These are phyloP conservation scores for Disparrhopalites patrizii DNA, from an alignment of 2,888 invertebrate species.

Conservation along the genomic window DNA sequence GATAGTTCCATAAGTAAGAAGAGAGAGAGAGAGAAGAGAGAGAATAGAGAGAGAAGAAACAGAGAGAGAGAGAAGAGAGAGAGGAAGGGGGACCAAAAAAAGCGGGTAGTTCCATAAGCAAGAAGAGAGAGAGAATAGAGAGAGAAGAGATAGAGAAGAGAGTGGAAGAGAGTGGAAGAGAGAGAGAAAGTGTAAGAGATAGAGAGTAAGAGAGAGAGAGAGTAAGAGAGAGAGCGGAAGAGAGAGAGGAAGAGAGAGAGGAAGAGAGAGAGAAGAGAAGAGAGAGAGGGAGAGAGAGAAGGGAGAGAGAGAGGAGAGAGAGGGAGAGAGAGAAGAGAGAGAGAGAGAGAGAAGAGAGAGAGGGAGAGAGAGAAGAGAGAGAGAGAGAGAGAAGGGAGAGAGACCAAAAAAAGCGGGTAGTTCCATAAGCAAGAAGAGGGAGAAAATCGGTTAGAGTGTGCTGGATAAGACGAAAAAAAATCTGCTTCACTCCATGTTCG, in stretches of 20 bases:
- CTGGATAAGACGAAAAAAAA: too few relatives aligned
- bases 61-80: too few relatives aligned
- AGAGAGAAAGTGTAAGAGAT: too few relatives aligned
- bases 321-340: neutral
- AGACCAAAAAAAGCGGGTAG: neutral
- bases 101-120: too few relatives aligned
- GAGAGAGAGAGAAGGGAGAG: neutral
- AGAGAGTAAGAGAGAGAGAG: too few relatives aligned
- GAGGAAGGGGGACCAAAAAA: too few relatives aligned
- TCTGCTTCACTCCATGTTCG: conserved; percentile 21
- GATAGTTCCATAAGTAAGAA: neutral
- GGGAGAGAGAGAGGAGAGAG: neutral
- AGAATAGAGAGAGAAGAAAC: too few relatives aligned
- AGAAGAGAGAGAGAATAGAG: too few relatives aligned
- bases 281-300: neutral
- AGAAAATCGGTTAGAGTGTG: neutral
- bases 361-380: neutral
- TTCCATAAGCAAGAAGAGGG: too few relatives aligned
- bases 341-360: neutral
- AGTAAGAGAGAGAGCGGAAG: too few relatives aligned
- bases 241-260: neutral
- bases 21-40: neutral
- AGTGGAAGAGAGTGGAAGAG: too few relatives aligned
- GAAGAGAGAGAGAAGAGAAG: neutral
- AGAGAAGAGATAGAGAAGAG: too few relatives aligned